Conservation (phyloP, 2,797 vertebrate species). For the Chromis chromis region DNA sequence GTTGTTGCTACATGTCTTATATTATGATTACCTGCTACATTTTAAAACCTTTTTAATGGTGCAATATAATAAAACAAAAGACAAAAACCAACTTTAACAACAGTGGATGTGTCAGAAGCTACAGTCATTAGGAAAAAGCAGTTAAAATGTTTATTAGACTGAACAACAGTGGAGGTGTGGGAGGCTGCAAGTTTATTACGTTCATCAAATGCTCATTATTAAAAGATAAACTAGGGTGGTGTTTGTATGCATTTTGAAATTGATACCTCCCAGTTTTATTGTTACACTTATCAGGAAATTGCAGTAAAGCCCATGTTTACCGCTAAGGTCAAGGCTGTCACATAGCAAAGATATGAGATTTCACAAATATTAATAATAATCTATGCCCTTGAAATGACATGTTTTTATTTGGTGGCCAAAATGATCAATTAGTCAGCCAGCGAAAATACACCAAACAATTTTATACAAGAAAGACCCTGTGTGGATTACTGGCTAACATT, state of each 20-base stretch:
- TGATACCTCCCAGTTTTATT: too few relatives aligned
- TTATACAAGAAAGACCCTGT: constrained; percentile 24
- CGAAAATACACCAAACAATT: not conserved
- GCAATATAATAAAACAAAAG: not conserved
- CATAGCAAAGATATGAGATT: too few relatives aligned
- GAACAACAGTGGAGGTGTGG: not conserved
- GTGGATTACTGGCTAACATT: constrained; percentile 60
- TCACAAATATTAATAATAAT: too few relatives aligned
- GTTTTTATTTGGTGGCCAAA: not conserved
- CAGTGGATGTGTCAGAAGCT: not conserved
- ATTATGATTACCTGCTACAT: not conserved
- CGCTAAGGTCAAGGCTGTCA: not conserved
- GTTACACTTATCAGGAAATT: not conserved
- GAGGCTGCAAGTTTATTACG: not conserved
- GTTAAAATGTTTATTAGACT: too few relatives aligned
- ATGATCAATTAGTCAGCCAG: not conserved
- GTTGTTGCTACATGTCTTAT: not conserved
- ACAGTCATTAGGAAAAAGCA: not conserved
- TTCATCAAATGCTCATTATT: not conserved
- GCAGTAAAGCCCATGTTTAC: not conserved
- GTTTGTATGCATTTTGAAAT: too few relatives aligned
- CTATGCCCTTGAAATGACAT: not conserved
- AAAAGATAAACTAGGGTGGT: not conserved
- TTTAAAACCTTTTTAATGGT: not conserved
- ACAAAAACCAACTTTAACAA: not conserved